Conservation (phyloP, 2,797 vertebrate genomes). For the Coregonus ussuriensis region DNA sequence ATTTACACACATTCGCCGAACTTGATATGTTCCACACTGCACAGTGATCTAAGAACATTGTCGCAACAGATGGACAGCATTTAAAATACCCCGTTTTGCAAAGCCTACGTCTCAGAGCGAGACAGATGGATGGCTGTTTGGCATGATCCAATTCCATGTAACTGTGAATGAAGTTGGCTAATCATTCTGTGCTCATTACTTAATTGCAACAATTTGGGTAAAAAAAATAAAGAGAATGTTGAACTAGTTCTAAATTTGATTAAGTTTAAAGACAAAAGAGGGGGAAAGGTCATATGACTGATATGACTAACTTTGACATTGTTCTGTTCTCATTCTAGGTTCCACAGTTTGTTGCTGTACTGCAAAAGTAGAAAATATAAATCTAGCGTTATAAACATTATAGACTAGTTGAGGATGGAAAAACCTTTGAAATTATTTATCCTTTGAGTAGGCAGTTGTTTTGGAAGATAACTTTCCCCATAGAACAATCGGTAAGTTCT, state of each 20-base stretch:
- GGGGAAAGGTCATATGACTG: background rate
- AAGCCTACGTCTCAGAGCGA: conserved; percentile 42
- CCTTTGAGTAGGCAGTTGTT: conserved; percentile 8
- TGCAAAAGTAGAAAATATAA: background rate
- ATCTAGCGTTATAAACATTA: background rate
- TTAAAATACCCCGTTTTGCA: conserved; percentile 43
- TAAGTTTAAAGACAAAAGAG: background rate
- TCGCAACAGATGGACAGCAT: conserved; percentile 64
- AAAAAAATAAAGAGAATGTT: background rate
- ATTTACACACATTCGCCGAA: conserved; percentile 11
- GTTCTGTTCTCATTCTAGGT: background rate
- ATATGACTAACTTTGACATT: background rate
- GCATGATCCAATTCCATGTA: conserved; percentile 43
- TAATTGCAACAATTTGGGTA: conserved; percentile 27
- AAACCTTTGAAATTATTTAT: conserved; percentile 18
- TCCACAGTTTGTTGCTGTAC: background rate
- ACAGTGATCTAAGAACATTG: conserved; percentile 35
- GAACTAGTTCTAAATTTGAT: background rate
- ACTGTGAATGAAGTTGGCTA: conserved; percentile 44
- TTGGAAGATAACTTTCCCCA: background rate
- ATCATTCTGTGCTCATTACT: conserved; percentile 42
- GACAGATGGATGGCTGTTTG: conserved; percentile 58
- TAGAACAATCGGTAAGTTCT: background rate
- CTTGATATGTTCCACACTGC: conserved; percentile 37
- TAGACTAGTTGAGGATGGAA: background rate